These are phyloP conservation scores for Drosophila yooni DNA, from an alignment of 2,888 invertebrate species.

Conservation along the genomic window DNA sequence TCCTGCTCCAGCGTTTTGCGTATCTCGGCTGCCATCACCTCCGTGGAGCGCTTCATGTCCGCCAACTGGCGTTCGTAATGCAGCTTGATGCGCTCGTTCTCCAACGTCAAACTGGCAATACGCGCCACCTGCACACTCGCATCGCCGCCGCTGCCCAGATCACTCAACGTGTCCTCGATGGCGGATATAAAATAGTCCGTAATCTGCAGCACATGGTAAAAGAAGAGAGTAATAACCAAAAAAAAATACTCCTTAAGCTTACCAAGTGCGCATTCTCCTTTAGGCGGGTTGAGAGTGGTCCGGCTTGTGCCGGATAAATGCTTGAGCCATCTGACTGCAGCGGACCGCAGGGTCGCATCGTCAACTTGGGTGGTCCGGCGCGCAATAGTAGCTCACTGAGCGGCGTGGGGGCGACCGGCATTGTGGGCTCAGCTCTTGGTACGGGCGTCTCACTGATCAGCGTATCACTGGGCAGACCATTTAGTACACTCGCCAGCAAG, in stretches of 20 bases:
- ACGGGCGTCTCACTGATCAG: conserved; percentile 38
- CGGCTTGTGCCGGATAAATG: conserved; percentile 86
- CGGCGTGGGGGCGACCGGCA: conserved; percentile 76
- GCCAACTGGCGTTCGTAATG: conserved; percentile 90
- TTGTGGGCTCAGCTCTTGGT: conserved; percentile 46
- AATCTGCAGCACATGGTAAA: conserved; percentile 85
- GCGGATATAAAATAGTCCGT: conserved; percentile 89
- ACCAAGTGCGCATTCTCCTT: conserved; percentile 88
- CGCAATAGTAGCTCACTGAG: conserved; percentile 81
- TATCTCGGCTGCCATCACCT: conserved; percentile 89
- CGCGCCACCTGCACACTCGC: conserved; percentile 86
- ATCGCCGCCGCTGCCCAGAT: conserved; percentile 87
- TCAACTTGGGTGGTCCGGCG: conserved; percentile 85
- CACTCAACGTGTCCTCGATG: conserved; percentile 89
- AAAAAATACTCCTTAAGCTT: conserved; percentile 20
- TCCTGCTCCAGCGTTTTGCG: conserved; percentile 90
- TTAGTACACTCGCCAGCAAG: conserved; percentile 54
- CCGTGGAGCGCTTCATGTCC: conserved; percentile 89
- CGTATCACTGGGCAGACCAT: conserved; percentile 54
- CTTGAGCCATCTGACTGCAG: conserved; percentile 84
- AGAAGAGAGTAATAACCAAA: neutral
- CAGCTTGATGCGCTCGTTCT: conserved; percentile 90
- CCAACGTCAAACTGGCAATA: conserved; percentile 87
- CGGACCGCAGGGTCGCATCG: conserved; percentile 85
- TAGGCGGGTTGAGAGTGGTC: conserved; percentile 87